Conservation (phyloP, 2,888 invertebrate genomes). For the Nasonia oneida region DNA sequence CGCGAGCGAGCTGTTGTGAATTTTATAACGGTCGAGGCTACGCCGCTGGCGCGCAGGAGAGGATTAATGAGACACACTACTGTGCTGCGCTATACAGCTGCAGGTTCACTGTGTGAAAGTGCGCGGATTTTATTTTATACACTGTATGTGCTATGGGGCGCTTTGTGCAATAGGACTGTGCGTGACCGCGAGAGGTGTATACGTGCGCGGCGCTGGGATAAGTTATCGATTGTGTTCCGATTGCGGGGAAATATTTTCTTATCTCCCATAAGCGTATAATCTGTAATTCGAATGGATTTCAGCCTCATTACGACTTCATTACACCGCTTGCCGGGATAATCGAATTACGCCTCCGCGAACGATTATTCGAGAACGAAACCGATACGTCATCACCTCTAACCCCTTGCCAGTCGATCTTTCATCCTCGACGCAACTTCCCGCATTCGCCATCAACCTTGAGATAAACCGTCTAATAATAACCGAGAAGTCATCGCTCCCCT, state of each 20-base stretch:
- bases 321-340: neutral
- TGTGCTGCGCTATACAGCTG: neutral
- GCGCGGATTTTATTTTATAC: neutral
- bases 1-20: constrained; percentile 1
- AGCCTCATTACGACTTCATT: neutral
- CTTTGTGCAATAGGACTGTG: neutral
- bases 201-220: neutral
- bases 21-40: constrained; percentile 5
- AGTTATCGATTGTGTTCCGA: neutral
- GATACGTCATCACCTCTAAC: neutral
- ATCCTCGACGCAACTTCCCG: neutral
- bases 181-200: neutral
- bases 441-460: neutral
- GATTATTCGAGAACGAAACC: neutral
- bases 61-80: constrained; percentile 11
- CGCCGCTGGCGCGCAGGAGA: neutral
- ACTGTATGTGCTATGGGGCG: neutral
- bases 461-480: constrained; percentile 13
- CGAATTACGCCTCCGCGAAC: neutral
- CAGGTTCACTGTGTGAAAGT: neutral
- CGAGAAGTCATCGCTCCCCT: neutral
- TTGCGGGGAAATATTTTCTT: neutral
- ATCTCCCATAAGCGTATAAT: too few species aligned
- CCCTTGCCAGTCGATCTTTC: too few species aligned
- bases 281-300: neutral